phyloP scores from a whole-genome alignment of 2,888 invertebrate genomes.

The Linyphia triangularis region DNA sequence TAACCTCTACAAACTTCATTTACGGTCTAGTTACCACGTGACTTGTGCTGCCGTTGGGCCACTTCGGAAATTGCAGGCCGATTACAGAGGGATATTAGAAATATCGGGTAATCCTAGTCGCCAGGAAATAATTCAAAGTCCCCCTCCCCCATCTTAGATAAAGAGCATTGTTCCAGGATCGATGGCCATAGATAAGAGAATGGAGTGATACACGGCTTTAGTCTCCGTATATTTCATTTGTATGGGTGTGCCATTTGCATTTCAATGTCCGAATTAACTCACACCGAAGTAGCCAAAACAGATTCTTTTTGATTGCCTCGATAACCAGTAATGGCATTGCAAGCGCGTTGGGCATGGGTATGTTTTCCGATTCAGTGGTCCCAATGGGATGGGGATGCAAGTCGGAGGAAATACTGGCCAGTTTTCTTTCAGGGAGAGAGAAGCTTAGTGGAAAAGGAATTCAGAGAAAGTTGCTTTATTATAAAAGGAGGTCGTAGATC shows the following conservation, averaged over 20 bases:
- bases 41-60: slow-evolving; percentile 45
- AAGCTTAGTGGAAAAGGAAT: neutral
- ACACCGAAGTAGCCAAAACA: slow-evolving; percentile 49
- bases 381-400: neutral
- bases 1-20: slow-evolving; percentile 59
- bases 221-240: slow-evolving; percentile 49
- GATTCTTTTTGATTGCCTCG: slow-evolving; percentile 51
- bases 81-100: slow-evolving; percentile 57
- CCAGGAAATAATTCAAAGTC: slow-evolving; percentile 51
- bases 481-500: slow-evolving; percentile 23
- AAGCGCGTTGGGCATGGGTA: slow-evolving; percentile 19
- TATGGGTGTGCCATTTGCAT: slow-evolving; percentile 51
- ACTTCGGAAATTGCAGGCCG: slow-evolving; percentile 39
- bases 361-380: slow-evolving; percentile 33
- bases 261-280: slow-evolving; percentile 59
- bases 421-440: neutral
- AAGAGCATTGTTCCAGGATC: slow-evolving; percentile 39
- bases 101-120: slow-evolving; percentile 56
- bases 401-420: slow-evolving; percentile 17
- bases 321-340: slow-evolving; percentile 54
- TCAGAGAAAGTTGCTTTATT: slow-evolving; percentile 21
- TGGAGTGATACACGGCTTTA: slow-evolving; percentile 26
- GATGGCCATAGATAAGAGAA: slow-evolving; percentile 50
- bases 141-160: slow-evolving; percentile 23
- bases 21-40: slow-evolving; percentile 47